phyloP scores from a whole-genome alignment of 2,797 vertebrate genomes.

The Pteropus rufus region DNA sequence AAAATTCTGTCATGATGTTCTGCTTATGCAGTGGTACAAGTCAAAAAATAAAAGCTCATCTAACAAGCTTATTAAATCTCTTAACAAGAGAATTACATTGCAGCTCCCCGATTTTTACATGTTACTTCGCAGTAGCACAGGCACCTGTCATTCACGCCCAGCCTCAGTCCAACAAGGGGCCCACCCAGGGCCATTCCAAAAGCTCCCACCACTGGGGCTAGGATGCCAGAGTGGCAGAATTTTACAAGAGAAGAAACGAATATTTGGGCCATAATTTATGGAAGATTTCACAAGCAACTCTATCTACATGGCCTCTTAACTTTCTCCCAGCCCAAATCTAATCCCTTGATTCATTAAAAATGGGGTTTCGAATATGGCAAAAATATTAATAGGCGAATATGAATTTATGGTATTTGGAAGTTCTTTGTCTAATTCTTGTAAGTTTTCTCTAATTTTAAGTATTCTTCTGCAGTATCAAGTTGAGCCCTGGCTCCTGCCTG shows the following conservation, averaged over 20 bases:
- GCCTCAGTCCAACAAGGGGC: background rate
- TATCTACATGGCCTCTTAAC: background rate
- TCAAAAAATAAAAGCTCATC: background rate
- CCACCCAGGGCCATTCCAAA: background rate
- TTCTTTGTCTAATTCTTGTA: background rate
- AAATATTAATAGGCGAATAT: background rate
- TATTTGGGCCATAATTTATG: background rate
- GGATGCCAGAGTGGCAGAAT: background rate
- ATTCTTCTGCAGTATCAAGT: background rate
- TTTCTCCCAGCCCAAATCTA: background rate
- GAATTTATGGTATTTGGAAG: background rate
- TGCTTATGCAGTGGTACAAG: background rate
- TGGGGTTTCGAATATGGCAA: background rate
- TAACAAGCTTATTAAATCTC: background rate
- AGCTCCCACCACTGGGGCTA: background rate
- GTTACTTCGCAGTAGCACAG: background rate
- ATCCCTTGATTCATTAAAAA: constrained; percentile 11
- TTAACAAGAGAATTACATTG: background rate
- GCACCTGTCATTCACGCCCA: background rate
- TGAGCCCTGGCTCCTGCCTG: background rate
- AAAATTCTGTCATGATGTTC: background rate
- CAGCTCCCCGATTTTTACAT: background rate
- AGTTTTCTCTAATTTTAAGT: constrained; percentile 27
- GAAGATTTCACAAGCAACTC: background rate
- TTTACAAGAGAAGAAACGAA: background rate